Evolutionary conservation across 2,888 invertebrate genomes (phyloP), one percentile per base, ranked within the genome.

Genomic region (Pyrgus malvae): DNA sequence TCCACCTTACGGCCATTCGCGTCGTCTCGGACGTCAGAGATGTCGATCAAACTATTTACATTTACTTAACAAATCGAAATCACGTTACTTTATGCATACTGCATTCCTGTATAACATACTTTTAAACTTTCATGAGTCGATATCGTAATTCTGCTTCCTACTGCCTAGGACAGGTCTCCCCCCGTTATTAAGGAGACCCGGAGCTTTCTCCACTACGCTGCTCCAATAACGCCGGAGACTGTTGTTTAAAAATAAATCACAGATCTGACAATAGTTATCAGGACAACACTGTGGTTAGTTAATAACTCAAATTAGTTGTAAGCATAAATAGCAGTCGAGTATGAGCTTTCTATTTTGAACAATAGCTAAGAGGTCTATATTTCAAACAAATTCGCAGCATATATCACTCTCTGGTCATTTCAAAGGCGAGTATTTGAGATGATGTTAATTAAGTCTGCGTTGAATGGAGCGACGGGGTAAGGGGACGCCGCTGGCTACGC

Each of bases 401-500:
- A 78, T 72, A 76, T 75, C 73, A 74, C 71, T n/a, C 67, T 70
- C 65, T 62, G 63, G 11, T 41, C 66, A 68, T 72, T 65, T 67
- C 69, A 70, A 64, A 65, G 66, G 66, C 67, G 64, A 65, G 64
- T 69, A 69, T 69, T 66, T 35, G 72, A 65, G 67, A 70, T 71
- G 73, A 70, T 77, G 77, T 76, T 81, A 82, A 83, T 82, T 80
- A 80, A 78, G 75, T 70, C 67, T 68, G 29, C 41, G n/a, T n/a
- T n/a, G n/a, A n/a, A 35, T 35, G 31, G 31, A 11, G 12, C 12
- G 31, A 3, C 16, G 14, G 33, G 8, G 33, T 16, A 3, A 35
- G 38, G 21, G 3, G 19, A 6, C 61, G 66, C 56, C 56, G 14
- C 40, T 41, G 50, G 51, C 57, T 33, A 29, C 27, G 23, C 38